Evolutionary conservation across 1,140 invertebrate species (phyloP), one percentile per base, ranked within the genome.

Genomic region (Odontomachus brunneus): DNA sequence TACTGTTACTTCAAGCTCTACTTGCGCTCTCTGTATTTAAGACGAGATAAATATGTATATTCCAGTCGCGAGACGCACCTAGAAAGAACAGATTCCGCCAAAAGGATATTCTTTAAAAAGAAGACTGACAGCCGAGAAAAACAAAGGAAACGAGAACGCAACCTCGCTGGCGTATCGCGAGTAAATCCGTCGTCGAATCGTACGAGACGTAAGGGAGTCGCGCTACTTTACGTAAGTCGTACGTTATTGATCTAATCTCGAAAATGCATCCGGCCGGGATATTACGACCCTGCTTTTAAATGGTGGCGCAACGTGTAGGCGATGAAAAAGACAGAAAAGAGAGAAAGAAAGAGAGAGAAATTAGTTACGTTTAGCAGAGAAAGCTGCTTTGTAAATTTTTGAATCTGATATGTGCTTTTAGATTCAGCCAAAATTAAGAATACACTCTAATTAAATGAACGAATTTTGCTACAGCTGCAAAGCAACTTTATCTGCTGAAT

Each of bases 231-330:
- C 74, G 84, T 89, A 88, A 89, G 86, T 69, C 67, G 74, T 65
- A n/a, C 71, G 63, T 72, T 89, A 89, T 89, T 85, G 87, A 89
- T 89, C 86, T 86, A 86, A 86, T 88, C 55, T 69, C 33, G 69
- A 84, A 78, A 88, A 81, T 67, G 59, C 60, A 65, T 51, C 5
- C 38, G 48, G 44, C 15, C 49, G 65, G 60, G 14, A 44, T 3
- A 44, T 82, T 73, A 57, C 78, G 62, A 22, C 57, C 55, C 22
- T 22, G 17, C 22, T 55, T 62, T 80, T 26, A 33, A 66, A 67
- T 9, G 9, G 22, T 15, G 33, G 12, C 17, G 33, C 15, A 17
- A 15, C 24, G 55, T 22, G 24, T 3, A 17, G 12, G 1, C 17
- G 12, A 26, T 1, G n/a, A 24, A n/a, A 33, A n/a, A 7, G 51